phyloP scores from a whole-genome alignment of 2,888 invertebrate species.

The Leptopilina drosophilae region DNA sequence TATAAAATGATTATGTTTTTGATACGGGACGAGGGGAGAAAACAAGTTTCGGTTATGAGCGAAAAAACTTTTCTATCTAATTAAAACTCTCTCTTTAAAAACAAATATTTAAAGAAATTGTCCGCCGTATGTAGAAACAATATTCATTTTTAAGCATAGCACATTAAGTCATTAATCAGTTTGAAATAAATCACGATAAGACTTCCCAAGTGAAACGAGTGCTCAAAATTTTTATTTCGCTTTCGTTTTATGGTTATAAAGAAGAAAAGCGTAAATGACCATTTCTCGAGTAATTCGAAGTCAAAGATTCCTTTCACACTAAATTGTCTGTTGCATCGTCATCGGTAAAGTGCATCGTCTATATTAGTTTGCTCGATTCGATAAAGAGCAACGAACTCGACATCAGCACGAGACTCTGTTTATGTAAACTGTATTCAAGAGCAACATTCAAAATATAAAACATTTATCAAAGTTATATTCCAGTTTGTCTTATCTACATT shows the following conservation, averaged over 20 bases:
- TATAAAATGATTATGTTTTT: conserved; percentile 5
- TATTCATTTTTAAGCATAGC: not conserved
- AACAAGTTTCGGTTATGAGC: not conserved
- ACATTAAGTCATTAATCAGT: conserved; percentile 18
- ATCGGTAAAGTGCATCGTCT: conserved; percentile 21
- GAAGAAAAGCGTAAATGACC: not conserved
- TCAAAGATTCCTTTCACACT: conserved; percentile 11
- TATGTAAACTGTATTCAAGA: conserved; percentile 27
- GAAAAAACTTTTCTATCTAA: not conserved
- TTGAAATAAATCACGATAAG: conserved; percentile 27
- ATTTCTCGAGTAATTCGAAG: conserved; percentile 13
- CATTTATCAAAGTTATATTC: conserved; percentile 19
- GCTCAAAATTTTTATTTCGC: conserved; percentile 21
- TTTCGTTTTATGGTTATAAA: conserved; percentile 4
- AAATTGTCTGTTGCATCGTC: conserved; percentile 12
- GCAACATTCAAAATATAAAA: conserved; percentile 1
- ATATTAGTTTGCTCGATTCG: conserved; percentile 21
- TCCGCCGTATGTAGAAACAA: not conserved
- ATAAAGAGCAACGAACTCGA: conserved; percentile 29
- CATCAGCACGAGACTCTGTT: conserved; percentile 19
- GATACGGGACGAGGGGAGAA: not conserved
- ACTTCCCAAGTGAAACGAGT: not conserved
- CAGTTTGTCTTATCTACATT: conserved; percentile 1
- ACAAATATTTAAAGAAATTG: not conserved
- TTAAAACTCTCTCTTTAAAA: not conserved